Evolutionary conservation across 53 echinoderm and acorn worm genomes (phyloP).

Genomic region (Astropecten irregularis): DNA sequence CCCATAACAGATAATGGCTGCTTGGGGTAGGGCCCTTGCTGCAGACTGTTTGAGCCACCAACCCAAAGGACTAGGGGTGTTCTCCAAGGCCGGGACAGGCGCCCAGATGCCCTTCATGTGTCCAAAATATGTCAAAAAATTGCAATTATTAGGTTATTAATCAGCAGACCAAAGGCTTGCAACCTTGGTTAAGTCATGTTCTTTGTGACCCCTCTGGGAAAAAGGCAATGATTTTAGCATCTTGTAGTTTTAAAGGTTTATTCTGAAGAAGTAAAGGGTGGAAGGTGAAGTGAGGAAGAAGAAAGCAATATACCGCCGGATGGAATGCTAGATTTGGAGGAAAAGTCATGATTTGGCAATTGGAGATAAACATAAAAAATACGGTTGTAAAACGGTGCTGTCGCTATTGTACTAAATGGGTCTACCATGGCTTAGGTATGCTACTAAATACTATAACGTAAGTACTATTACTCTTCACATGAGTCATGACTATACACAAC

Average conservation of each 20-base stretch:
- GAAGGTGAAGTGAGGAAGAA: not conserved
- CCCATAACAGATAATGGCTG: not conserved
- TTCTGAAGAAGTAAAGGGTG: not conserved
- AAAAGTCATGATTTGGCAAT: conserved; percentile 27
- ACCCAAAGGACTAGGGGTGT: not conserved
- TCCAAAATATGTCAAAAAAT: conserved; percentile 27
- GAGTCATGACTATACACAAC: too few species aligned
- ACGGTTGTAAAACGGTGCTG: conserved; percentile 16
- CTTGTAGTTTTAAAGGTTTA: conserved; percentile 29
- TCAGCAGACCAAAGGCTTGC: not conserved
- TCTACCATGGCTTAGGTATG: too few species aligned
- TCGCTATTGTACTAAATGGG: not conserved
- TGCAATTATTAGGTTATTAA: conserved; percentile 52
- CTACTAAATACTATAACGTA: too few species aligned
- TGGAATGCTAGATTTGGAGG: conserved; percentile 12
- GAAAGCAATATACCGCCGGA: too few species aligned
- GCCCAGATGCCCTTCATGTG: conserved; percentile 28
- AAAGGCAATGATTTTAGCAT: conserved; percentile 18
- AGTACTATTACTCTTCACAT: too few species aligned
- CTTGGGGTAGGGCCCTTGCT: not conserved
- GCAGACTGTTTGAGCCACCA: not conserved
- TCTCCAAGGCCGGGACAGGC: conserved; percentile 31
- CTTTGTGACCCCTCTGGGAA: not conserved
- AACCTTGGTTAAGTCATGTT: conserved; percentile 38
- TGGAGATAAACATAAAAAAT: not conserved